Conservation (phyloP, 2,888 invertebrate species). For the Pheosia gnoma region DNA sequence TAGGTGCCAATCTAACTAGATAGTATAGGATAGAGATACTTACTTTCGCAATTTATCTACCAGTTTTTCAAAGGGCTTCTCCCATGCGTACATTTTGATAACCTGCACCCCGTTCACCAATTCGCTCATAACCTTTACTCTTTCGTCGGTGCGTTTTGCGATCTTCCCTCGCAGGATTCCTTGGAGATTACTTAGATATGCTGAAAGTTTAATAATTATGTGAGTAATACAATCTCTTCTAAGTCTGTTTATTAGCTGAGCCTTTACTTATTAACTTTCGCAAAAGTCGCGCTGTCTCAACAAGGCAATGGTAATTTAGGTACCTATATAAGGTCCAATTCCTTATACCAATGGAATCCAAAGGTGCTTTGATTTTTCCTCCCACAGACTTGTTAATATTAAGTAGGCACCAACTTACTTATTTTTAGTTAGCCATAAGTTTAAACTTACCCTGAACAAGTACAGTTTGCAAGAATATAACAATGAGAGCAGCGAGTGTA, state of each 20-base stretch:
- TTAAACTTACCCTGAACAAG: slow-evolving; percentile 75
- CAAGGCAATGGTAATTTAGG: too few relatives aligned
- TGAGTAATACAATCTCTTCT: too few relatives aligned
- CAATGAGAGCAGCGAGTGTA: slow-evolving; percentile 67
- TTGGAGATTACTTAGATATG: slow-evolving; percentile 74
- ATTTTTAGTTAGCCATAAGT: too few relatives aligned
- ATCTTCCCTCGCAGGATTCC: slow-evolving; percentile 83
- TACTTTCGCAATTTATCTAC: slow-evolving; percentile 88
- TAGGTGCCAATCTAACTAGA: neutral
- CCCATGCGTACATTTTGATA: slow-evolving; percentile 95
- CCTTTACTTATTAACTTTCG: too few relatives aligned
- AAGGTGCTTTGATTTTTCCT: too few relatives aligned
- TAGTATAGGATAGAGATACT: slow-evolving; percentile 34
- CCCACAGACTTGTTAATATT: too few relatives aligned
- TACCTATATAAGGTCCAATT: too few relatives aligned
- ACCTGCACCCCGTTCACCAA: slow-evolving; percentile 91
- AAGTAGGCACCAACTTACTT: too few relatives aligned
- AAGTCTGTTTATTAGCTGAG: too few relatives aligned
- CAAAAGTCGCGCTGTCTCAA: too few relatives aligned
- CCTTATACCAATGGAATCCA: too few relatives aligned
- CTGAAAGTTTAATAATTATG: slow-evolving; percentile 46
- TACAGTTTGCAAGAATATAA: slow-evolving; percentile 85
- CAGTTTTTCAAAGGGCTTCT: slow-evolving; percentile 89
- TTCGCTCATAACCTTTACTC: slow-evolving; percentile 92
- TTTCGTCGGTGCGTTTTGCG: slow-evolving; percentile 88